Evolutionary conservation across 2,888 invertebrate species (phyloP).

Genomic region (Polylopha cassiicola): DNA sequence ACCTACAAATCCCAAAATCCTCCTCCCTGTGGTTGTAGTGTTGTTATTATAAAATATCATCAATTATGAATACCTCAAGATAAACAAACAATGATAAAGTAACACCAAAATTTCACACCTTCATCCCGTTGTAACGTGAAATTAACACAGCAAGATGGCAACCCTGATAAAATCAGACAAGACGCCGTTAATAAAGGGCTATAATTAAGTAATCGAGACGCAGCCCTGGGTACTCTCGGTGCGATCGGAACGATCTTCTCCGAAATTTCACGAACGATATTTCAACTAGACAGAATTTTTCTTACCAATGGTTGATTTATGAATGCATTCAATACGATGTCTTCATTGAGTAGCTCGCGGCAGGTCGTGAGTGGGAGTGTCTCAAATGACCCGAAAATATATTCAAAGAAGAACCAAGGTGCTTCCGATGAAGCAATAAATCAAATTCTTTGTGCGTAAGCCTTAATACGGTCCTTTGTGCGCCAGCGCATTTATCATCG

Average conservation of each 20-base stretch:
- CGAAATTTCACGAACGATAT: conserved; percentile 38
- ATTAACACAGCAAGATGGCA: conserved; percentile 10
- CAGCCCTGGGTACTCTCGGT: conserved; percentile 21
- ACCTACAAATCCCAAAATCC: too few species aligned
- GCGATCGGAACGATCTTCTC: conserved; percentile 24
- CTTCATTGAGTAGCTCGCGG: conserved; percentile 67
- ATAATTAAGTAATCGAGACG: conserved; percentile 22
- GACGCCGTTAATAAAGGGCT: conserved; percentile 20
- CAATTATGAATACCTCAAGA: too few species aligned
- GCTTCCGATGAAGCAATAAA: conserved; percentile 66
- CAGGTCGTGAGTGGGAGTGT: conserved; percentile 69
- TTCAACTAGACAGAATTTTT: conserved; percentile 54
- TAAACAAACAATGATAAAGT: too few species aligned
- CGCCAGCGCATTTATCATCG: conserved; percentile 51
- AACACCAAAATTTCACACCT: too few species aligned
- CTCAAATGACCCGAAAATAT: conserved; percentile 60
- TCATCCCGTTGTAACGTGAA: too few species aligned
- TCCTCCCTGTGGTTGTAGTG: too few species aligned
- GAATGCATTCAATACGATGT: conserved; percentile 58
- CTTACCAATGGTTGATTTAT: conserved; percentile 56
- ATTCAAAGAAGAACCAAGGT: conserved; percentile 38
- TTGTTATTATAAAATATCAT: too few species aligned
- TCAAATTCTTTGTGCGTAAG: conserved; percentile 62
- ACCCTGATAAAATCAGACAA: conserved; percentile 22
- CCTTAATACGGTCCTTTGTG: conserved; percentile 55